A percentile compares a stretch with the other conserved stretches of the same genome.
Evolutionary conservation across 2,888 invertebrate genomes (phyloP).

Genomic region (Mayetiola destructor): DNA sequence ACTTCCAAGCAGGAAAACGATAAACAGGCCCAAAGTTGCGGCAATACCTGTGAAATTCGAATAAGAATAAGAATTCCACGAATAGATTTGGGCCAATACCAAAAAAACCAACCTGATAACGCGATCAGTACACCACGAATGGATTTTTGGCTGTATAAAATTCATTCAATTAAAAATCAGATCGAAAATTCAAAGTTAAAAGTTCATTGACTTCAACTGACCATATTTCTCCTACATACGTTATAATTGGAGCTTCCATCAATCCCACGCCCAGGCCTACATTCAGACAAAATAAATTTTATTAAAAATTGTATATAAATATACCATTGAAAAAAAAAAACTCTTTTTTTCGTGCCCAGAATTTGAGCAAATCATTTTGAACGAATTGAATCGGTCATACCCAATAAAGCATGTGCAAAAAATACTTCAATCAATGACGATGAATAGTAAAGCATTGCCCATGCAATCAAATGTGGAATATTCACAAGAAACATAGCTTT

Average conservation of each 20-base stretch:
- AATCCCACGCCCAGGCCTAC: not conserved
- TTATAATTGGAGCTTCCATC: constrained; percentile 1
- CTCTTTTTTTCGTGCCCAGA: not conserved
- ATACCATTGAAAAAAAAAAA: not conserved
- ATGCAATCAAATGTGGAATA: not conserved
- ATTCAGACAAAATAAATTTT: not conserved
- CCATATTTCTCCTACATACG: not conserved
- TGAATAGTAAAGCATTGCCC: not conserved
- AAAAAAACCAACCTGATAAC: not conserved
- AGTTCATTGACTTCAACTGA: not conserved
- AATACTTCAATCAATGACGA: not conserved
- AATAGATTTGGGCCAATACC: not conserved
- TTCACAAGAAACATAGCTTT: not conserved
- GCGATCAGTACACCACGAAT: not conserved
- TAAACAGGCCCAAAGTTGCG: constrained; percentile 39
- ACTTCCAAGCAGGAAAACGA: constrained; percentile 39
- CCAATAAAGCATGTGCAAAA: not conserved
- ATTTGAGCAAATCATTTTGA: not conserved
- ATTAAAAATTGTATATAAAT: not conserved
- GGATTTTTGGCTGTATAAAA: not conserved
- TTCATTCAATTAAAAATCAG: not conserved
- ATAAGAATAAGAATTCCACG: not conserved
- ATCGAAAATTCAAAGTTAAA: not conserved
- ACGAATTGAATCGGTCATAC: not conserved
- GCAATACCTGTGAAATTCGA: constrained; percentile 15